Base-by-base conservation (phyloP, 2,113 vertebrate species). In the Elachura formosa region DNA sequence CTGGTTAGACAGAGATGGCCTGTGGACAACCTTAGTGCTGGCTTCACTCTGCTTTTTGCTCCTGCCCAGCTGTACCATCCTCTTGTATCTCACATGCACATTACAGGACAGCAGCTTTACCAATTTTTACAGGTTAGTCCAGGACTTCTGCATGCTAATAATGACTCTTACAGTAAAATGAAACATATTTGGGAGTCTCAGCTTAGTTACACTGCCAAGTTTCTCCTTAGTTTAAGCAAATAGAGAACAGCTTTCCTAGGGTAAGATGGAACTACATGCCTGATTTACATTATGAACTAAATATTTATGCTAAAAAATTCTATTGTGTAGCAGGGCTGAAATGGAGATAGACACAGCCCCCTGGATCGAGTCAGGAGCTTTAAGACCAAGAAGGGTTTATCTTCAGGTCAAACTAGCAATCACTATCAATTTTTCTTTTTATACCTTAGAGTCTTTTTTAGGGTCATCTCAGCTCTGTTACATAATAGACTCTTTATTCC, bases 281-380 rank as follows among this genome's bases (percentile, higher is more conserved):
- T 73, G 78, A 82, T 91, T 85, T 89, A 68, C 62, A 84, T 64
- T 56, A 64, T 22, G 79, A 72, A 79, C 15, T 72, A 84, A 83
- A 78, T 52, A 31, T 21, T 64, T 55, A 25, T 41, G 49, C 38
- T 36, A 66, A 92, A 93, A 83, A 59, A 72, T 41, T 28, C 31
- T 56, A 1, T 48, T 72, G 15, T 64, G 16, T 69, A n/a, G 25
- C 29, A 79, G 34, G 29, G 48, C 23, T 82, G 25, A 87, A 87
- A 72, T 87, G n/a, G 72, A 63, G 46, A 62, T 9, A 78, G 34
- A 48, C 31, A 31, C 34, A 74, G 17, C 17, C 19, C 28, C 45
- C 69, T 38, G n/a, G 33, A 84, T 59, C 43, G 33, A 68, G 25
- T 38, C 63, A 87, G 46, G 28, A 91, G 23, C 10, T 85, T 85